Conservation (phyloP, 2,888 invertebrate species). For the Oscheius sp. region DNA sequence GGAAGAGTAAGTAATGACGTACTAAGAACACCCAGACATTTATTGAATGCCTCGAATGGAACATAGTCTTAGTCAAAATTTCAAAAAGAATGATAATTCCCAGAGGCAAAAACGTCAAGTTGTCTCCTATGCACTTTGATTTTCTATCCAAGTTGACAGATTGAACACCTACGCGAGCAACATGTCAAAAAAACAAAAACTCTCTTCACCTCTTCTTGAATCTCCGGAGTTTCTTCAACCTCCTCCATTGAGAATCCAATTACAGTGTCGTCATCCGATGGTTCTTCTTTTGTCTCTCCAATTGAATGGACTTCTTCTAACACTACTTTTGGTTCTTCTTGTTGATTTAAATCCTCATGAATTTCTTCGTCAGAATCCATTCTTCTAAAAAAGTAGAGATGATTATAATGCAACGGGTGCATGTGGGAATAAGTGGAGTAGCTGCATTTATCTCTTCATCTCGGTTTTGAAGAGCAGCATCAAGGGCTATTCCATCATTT, state of each 20-base stretch:
- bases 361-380: background rate
- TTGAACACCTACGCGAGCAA: background rate
- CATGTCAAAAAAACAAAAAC: background rate
- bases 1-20: conserved; percentile 16
- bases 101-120: background rate
- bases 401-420: conserved; percentile 4
- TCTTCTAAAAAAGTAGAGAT: conserved; percentile 6
- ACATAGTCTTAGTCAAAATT: background rate
- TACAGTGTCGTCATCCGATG: conserved; percentile 13
- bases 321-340: too few species aligned
- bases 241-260: conserved; percentile 24
- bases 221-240: background rate
- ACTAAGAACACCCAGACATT: background rate
- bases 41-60: background rate
- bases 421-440: conserved; percentile 6
- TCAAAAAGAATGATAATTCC: conserved; percentile 1
- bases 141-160: background rate
- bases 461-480: background rate
- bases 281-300: conserved; percentile 19
- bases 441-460: conserved; percentile 29
- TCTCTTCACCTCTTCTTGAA: conserved; percentile 2
- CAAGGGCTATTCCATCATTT: conserved; percentile 15
- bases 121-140: background rate
- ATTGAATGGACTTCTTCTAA: background rate
- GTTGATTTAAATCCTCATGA: too few species aligned